Base-by-base conservation (phyloP, 2,113 vertebrate genomes). In the Progne subis region DNA sequence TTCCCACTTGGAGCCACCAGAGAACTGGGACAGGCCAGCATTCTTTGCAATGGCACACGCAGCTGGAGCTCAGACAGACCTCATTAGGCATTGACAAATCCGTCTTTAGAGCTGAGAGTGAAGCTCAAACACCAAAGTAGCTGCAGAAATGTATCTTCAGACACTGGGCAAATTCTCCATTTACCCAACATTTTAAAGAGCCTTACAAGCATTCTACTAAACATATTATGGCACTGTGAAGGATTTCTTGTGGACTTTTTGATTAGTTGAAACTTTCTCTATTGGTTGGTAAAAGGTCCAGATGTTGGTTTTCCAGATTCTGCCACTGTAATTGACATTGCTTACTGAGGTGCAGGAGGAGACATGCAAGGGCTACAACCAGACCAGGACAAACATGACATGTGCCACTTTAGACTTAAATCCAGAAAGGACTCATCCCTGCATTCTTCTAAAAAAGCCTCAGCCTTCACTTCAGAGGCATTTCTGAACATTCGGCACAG, bases 51-150 rank as follows among this genome's bases (percentile, higher is more conserved):
- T 6, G 2, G 81, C 61, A 69, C 57, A 81, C 20, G 0, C 87
- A 94, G 91, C 93, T 95, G 87, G 59, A 91, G 44, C 69, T 59
- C 69, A 86, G 81, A 53, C 81, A 82, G 71, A 81, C 60, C 95
- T 92, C 82, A 90, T 88, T 60, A 95, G 71, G 47, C 79, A 49
- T 14, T 41, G 55, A 63, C 59, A 90, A 90, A 94, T 70, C 52
- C 0, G 2, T 64, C 63, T 83, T 83, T 26, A 39, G 78, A 83
- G 60, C 17, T 5, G 7, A 41, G 70, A 87, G 70, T 32, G 26
- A 90, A 93, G 59, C 76, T 90, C 60, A 56, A 82, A 80, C 24
- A 44, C 44, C 52, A 19, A 75, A 52, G 74, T 11, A 5, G 71
- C 70, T 67, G 75, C 57, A 70, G 41, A 90, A 92, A 78, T 4